Percentiles rank a stretch among this genome's conserved stretches.
Conservation (phyloP, 1,140 invertebrate species). For the Diploscapter pachys region DNA sequence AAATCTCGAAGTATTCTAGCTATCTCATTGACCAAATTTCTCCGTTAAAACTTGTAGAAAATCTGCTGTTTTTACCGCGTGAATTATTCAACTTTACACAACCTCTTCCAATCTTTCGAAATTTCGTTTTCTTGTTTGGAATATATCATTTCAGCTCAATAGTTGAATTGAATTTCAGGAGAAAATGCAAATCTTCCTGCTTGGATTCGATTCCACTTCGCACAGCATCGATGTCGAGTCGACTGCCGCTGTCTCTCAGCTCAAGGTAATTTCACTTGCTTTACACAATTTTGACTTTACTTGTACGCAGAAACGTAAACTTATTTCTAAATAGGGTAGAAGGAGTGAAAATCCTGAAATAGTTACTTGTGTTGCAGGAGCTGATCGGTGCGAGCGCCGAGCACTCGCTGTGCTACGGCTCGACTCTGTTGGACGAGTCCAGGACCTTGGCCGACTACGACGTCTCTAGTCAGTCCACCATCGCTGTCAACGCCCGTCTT, state of each 20-base stretch:
- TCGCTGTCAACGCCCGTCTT: slow-evolving; percentile 78
- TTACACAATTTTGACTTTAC: background rate
- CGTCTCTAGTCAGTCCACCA: slow-evolving; percentile 67
- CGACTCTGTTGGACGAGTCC: slow-evolving; percentile 29
- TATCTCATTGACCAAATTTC: too few species aligned
- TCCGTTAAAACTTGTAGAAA: too few species aligned
- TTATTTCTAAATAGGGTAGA: too few species aligned
- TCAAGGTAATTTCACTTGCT: slow-evolving; percentile 8
- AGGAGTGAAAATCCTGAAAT: too few species aligned
- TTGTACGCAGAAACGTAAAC: too few species aligned
- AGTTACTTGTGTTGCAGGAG: background rate
- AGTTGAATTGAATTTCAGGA: slow-evolving; percentile 6
- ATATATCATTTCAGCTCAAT: background rate
- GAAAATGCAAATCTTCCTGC: slow-evolving; percentile 25
- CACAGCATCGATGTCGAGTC: slow-evolving; percentile 20
- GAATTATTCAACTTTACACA: too few species aligned
- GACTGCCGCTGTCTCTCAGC: slow-evolving; percentile 14
- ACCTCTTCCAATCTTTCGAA: too few species aligned
- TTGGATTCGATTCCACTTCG: slow-evolving; percentile 20
- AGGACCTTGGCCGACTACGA: slow-evolving; percentile 63
- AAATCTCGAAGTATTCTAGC: too few species aligned
- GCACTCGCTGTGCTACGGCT: slow-evolving; percentile 29
- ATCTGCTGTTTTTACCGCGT: too few species aligned
- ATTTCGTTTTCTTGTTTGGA: too few species aligned
- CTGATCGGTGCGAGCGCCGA: slow-evolving; percentile 16